phyloP scores from a whole-genome alignment of 2,797 vertebrate genomes.

The Meriones psammophilus region DNA sequence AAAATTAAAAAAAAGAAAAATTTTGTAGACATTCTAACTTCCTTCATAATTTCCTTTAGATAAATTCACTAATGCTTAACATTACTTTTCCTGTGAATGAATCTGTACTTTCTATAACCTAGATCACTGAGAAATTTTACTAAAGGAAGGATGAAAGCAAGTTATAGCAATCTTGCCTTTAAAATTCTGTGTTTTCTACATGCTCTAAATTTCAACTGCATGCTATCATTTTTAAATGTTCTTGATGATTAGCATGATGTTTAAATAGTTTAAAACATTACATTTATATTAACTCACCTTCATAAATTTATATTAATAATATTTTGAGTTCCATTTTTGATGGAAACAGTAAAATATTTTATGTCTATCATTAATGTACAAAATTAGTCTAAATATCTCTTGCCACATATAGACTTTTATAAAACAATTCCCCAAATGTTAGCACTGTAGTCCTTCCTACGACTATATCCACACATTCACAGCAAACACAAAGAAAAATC shows the following conservation, averaged over 20 bases:
- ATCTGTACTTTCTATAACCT: background rate
- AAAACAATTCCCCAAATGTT: background rate
- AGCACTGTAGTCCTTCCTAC: background rate
- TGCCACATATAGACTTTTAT: background rate
- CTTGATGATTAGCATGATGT: background rate
- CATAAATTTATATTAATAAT: background rate
- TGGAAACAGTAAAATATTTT: background rate
- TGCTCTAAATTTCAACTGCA: background rate
- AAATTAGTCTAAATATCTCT: slow-evolving; percentile 18
- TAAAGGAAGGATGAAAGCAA: background rate
- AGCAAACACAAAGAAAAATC: background rate
- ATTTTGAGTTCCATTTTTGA: background rate
- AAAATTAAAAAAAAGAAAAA: background rate
- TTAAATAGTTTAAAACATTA: background rate
- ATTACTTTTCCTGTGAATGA: background rate
- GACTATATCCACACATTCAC: background rate
- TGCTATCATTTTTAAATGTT: background rate
- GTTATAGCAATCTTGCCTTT: background rate
- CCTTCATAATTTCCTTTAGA: background rate
- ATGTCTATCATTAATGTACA: background rate
- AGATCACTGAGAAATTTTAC: background rate
- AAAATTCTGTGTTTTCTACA: background rate
- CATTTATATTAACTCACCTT: background rate
- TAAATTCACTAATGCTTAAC: background rate
- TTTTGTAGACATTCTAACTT: background rate